Evolutionary conservation across 2,797 vertebrate genomes (phyloP), one percentile per base, ranked within the genome.

Genomic region (Otolemur crassicaudatus): DNA sequence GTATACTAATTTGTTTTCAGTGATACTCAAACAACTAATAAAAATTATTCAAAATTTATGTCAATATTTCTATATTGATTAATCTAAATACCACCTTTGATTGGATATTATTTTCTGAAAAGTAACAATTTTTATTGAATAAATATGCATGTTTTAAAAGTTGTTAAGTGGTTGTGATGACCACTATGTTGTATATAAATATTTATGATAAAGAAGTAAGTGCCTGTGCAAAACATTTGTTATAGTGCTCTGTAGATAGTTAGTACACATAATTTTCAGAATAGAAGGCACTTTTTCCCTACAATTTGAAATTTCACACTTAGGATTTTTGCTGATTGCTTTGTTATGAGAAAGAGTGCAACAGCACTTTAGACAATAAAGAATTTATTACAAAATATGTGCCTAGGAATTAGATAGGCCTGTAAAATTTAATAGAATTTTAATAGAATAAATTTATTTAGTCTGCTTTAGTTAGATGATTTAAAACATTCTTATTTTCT

Each of bases 81-180:
- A 86, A 89, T 10, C 10, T 43, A 86, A 69, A 58, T 83, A 75
- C 1, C 13, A 85, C 22, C 2, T 63, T 82, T 61, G 43, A 0
- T 81, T 94, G 31, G 10, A 63, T 20, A 80, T 43, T 70, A 72
- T 84, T 94, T 96, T 96, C 80, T 70, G 22, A 81, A 70, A 94
- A 81, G 72, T 46, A 60, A 61, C 17, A 72, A 25, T 53, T 76
- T 85, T 4, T 20, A 49, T 40, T 67, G 14, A 1, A 60, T 53
- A 75, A 75, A 75, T 72, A n/a, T 63, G 2, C 0, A 75, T 31
- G 34, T 69, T 72, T 91, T 58, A 90, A 81, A 73, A 80, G 40
- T 1, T 91, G 75, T 85, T n/a, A 80, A 80, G 25, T n/a, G 53
- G 3, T 29, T 65, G 4, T 29, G 81, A 61, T 65, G 37, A 81